Percentiles rank a stretch among this genome's conserved stretches.
phyloP scores from a whole-genome alignment of 2,113 vertebrate species.

The Platichthys flesus region DNA sequence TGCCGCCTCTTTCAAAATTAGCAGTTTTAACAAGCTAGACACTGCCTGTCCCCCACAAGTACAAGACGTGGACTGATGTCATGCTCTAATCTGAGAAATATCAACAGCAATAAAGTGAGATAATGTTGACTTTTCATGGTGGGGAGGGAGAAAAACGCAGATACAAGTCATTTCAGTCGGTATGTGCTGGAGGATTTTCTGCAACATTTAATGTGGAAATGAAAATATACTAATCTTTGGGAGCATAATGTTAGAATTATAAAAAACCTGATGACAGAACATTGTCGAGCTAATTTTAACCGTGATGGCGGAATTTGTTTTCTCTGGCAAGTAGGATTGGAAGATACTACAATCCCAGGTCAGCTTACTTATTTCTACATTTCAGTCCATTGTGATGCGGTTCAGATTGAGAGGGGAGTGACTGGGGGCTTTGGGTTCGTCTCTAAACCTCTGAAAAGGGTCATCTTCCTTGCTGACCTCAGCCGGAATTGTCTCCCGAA shows the following conservation, averaged over 20 bases:
- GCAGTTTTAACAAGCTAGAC: background rate
- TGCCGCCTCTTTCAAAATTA: constrained; percentile 14
- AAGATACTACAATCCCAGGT: background rate
- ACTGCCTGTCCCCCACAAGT: background rate
- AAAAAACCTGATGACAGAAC: constrained; percentile 29
- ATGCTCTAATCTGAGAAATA: constrained; percentile 63
- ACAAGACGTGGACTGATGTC: background rate
- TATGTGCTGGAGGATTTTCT: constrained; percentile 53
- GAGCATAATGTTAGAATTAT: constrained; percentile 37
- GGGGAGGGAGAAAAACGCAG: constrained; percentile 41
- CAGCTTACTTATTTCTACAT: constrained; percentile 32
- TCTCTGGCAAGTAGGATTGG: constrained; percentile 40
- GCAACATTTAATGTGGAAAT: constrained; percentile 68
- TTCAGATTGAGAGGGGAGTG: constrained; percentile 4
- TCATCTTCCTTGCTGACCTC: constrained; percentile 69
- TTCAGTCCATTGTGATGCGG: constrained; percentile 31
- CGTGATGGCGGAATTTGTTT: constrained; percentile 19
- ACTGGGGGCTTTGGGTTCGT: constrained; percentile 69
- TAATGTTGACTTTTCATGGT: constrained; percentile 59
- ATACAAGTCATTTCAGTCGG: constrained; percentile 57
- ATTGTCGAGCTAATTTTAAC: constrained; percentile 47
- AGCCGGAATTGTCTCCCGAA: constrained; percentile 71
- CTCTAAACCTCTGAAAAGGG: constrained; percentile 61
- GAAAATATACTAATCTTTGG: constrained; percentile 42
- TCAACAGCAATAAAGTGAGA: constrained; percentile 69